phyloP scores from a whole-genome alignment of 2,797 vertebrate species.

The Molossus molossus region DNA sequence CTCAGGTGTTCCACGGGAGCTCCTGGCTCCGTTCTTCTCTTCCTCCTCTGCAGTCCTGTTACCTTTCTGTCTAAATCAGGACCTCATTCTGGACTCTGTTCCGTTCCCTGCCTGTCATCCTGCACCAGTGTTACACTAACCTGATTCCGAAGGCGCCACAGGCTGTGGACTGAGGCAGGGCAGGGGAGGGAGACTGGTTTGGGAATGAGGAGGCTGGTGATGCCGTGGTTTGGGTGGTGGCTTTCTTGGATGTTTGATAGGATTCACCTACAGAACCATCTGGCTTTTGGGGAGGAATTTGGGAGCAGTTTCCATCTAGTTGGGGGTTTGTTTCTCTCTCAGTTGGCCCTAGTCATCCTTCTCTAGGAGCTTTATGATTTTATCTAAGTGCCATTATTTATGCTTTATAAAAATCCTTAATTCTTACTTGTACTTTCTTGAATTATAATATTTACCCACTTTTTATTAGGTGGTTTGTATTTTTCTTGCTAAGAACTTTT shows the following conservation, averaged over 20 bases:
- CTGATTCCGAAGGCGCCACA: not conserved
- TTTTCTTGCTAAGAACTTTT: not conserved
- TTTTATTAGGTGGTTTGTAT: not conserved
- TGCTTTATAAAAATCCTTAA: not conserved
- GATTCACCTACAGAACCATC: too few species aligned
- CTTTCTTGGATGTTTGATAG: not conserved
- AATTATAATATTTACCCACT: not conserved
- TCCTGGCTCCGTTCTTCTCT: not conserved
- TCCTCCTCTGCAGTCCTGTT: too few species aligned
- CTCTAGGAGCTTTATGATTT: not conserved
- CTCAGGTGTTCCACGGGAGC: not conserved
- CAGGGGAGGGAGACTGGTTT: not conserved
- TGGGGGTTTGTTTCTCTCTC: not conserved
- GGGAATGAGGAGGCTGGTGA: not conserved
- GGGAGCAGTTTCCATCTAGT: not conserved
- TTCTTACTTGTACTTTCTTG: not conserved
- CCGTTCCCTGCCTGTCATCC: not conserved
- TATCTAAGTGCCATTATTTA: not conserved
- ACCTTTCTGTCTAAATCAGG: not conserved
- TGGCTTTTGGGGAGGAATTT: not conserved
- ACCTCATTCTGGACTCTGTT: not conserved
- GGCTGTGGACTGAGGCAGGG: rapidly evolving
- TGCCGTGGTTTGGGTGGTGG: not conserved
- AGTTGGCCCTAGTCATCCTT: not conserved
- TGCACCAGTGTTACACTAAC: not conserved